Evolutionary conservation across 2,113 vertebrate genomes (phyloP).

Genomic region (Panthera tigris): DNA sequence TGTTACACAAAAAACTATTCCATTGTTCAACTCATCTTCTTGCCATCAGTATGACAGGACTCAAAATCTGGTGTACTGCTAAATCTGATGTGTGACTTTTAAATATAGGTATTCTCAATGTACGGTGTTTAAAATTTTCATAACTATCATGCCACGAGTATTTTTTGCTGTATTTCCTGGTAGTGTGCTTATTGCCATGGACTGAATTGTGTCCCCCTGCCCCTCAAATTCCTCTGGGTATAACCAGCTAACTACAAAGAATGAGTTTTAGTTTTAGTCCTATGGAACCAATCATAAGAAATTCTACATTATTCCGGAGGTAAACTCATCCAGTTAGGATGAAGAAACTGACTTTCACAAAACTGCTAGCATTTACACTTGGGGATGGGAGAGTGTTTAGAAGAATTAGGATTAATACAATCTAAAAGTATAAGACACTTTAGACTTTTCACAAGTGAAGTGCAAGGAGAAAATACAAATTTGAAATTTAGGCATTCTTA

Average conservation of each 20-base stretch:
- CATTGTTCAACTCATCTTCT: neutral
- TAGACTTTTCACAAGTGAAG: neutral
- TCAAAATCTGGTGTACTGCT: neutral
- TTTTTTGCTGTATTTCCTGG: constrained; percentile 8
- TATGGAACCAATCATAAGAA: neutral
- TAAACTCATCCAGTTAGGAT: neutral
- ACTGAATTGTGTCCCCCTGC: neutral
- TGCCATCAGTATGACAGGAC: neutral
- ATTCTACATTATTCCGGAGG: neutral
- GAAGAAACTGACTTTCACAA: neutral
- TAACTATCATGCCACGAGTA: neutral
- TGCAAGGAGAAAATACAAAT: neutral
- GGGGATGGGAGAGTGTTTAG: neutral
- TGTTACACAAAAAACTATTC: neutral
- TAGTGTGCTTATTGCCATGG: neutral
- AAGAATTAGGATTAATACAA: constrained; percentile 17
- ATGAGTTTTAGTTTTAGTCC: neutral
- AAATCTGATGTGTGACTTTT: neutral
- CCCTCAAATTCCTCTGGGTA: neutral
- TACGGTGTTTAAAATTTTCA: neutral
- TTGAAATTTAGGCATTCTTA: neutral
- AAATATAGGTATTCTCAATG: neutral
- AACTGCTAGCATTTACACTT: neutral
- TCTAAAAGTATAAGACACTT: neutral
- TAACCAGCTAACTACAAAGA: neutral